Percentiles rank a stretch among this genome's conserved stretches.
These are phyloP conservation scores for Gortyna flavago DNA, from an alignment of 2,888 invertebrate genomes.

Conservation along the genomic window DNA sequence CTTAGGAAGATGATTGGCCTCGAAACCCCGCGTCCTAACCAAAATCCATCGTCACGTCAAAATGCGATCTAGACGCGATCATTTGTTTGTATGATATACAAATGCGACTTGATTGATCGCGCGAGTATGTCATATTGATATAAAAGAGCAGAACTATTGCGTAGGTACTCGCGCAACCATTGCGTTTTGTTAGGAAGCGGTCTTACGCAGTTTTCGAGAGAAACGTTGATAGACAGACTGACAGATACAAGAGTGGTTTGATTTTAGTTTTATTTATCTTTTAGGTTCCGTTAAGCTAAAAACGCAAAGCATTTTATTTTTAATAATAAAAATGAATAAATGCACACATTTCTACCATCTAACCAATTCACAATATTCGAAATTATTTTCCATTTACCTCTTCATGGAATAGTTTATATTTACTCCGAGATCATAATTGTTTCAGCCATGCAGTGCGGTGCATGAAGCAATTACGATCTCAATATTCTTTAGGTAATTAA, in stretches of 20 bases:
- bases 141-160: background rate
- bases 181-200: background rate
- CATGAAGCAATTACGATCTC: background rate
- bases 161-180: background rate
- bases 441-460: background rate
- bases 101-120: background rate
- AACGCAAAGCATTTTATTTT: background rate
- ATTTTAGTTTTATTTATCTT: background rate
- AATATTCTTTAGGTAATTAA: constrained; percentile 21
- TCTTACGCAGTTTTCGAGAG: background rate
- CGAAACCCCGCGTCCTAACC: too few relatives aligned
- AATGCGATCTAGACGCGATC: background rate
- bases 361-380: background rate
- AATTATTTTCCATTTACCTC: background rate
- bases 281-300: background rate
- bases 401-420: background rate
- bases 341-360: background rate
- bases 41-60: background rate
- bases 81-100: background rate
- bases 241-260: background rate
- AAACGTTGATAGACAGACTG: background rate
- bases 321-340: background rate
- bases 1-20: too few relatives aligned
- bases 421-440: background rate
- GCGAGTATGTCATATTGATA: background rate